These are phyloP conservation scores for Bombus pascuorum DNA, from an alignment of 1,140 invertebrate genomes.

Conservation along the genomic window DNA sequence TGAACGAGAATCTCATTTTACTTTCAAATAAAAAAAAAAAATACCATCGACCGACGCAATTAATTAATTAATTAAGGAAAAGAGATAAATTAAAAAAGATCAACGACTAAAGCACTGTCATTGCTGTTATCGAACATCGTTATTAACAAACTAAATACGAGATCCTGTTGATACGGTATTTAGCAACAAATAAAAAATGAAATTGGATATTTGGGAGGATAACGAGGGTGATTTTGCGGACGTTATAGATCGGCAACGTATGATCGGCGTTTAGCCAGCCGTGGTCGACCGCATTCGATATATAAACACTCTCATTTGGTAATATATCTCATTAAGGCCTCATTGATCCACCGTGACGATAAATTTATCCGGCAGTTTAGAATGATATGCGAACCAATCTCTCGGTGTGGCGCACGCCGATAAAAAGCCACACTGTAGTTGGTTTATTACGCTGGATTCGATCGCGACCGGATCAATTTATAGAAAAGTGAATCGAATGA, in stretches of 20 bases:
- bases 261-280: conserved; percentile 38
- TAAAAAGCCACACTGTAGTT: conserved; percentile 34
- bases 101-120: not conserved
- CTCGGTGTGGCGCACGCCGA: not conserved
- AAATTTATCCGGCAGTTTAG: conserved; percentile 47
- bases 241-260: conserved; percentile 17
- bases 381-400: conserved; percentile 40
- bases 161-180: not conserved
- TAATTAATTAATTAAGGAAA: not conserved
- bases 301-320: conserved; percentile 55
- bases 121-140: not conserved
- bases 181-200: not conserved
- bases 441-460: conserved; percentile 30
- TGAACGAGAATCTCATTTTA: not conserved
- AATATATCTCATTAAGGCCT: conserved; percentile 58
- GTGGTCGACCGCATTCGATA: conserved; percentile 45
- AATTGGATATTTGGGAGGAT: conserved; percentile 23
- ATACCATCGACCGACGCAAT: not conserved
- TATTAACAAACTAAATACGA: not conserved
- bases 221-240: conserved; percentile 35
- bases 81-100: not conserved
- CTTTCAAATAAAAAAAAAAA: not conserved
- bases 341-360: conserved; percentile 51
- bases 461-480: conserved; percentile 6
- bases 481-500: conserved; percentile 38